Percentiles rank a stretch among this genome's conserved stretches.
Evolutionary conservation across 1,140 invertebrate species (phyloP).

Genomic region (Patella vulgata): DNA sequence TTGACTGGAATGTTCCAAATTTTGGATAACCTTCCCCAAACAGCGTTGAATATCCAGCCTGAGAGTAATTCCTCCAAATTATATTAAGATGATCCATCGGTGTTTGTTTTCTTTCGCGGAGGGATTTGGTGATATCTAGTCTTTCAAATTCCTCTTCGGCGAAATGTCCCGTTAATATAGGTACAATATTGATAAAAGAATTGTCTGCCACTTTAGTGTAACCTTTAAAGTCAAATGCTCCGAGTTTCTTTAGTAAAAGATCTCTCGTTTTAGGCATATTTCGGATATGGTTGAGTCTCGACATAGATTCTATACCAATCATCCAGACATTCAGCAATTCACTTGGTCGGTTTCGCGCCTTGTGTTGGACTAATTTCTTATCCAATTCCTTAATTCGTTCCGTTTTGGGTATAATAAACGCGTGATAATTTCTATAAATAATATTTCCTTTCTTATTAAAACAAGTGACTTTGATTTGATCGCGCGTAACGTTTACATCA

Average conservation of each 20-base stretch:
- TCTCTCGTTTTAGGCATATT: conserved; percentile 4
- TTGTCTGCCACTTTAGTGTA: conserved; percentile 17
- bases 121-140: not conserved
- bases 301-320: conserved; percentile 11
- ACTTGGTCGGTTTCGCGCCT: no score
- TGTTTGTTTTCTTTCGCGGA: not conserved
- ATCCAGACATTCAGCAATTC: conserved; percentile 8
- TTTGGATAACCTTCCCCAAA: conserved; percentile 30
- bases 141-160: not conserved
- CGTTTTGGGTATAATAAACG: no score
- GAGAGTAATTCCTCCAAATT: conserved; percentile 30
- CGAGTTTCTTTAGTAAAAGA: not conserved
- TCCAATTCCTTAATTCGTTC: no score
- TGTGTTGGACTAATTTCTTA: no score
- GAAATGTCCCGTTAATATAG: conserved; percentile 4
- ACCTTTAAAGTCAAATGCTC: not conserved
- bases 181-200: conserved; percentile 7
- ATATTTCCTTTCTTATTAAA: no score
- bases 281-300: conserved; percentile 1
- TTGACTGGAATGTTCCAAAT: conserved; percentile 14
- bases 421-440: no score
- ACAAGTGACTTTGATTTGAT: no score
- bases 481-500: no score
- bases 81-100: conserved; percentile 10
- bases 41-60: conserved; percentile 27